Evolutionary conservation across 2,797 vertebrate genomes (phyloP).

Genomic region (Dendrocincla fuliginosa): DNA sequence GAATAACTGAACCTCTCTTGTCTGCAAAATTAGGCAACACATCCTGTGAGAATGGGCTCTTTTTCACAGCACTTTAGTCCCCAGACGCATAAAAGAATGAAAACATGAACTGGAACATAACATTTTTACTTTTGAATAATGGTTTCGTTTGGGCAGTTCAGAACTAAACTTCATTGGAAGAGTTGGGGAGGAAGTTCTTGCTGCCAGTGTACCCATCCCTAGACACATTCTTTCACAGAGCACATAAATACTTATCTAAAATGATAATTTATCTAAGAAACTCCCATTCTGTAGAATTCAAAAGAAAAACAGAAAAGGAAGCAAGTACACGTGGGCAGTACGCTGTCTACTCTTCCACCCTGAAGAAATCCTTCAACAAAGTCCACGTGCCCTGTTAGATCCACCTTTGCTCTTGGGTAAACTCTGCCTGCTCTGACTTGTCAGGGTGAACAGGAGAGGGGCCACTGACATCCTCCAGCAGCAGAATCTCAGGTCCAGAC

Average conservation of each 20-base stretch:
- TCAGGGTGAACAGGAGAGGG: not conserved
- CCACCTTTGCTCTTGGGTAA: not conserved
- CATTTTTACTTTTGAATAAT: conserved; percentile 61
- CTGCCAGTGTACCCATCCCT: conserved; percentile 52
- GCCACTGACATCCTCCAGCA: not conserved
- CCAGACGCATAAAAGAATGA: conserved; percentile 51
- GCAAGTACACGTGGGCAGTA: not conserved
- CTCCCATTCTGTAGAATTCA: not conserved
- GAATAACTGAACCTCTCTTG: conserved; percentile 56
- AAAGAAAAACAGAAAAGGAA: not conserved
- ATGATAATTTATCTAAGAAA: conserved; percentile 31
- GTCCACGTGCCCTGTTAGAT: not conserved
- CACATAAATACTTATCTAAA: not conserved
- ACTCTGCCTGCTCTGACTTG: not conserved
- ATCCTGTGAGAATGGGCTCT: conserved; percentile 68
- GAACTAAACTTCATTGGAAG: conserved; percentile 10
- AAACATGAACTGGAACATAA: conserved; percentile 58
- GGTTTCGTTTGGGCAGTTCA: conserved; percentile 13
- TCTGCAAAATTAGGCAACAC: conserved; percentile 60
- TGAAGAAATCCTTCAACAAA: not conserved
- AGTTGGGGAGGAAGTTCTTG: conserved; percentile 9
- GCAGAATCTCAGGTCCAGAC: not conserved
- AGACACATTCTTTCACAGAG: conserved; percentile 37
- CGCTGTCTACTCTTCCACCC: not conserved
- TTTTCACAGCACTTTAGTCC: conserved; percentile 54